phyloP scores from a whole-genome alignment of 2,113 vertebrate species.

The Etheostoma cragini region DNA sequence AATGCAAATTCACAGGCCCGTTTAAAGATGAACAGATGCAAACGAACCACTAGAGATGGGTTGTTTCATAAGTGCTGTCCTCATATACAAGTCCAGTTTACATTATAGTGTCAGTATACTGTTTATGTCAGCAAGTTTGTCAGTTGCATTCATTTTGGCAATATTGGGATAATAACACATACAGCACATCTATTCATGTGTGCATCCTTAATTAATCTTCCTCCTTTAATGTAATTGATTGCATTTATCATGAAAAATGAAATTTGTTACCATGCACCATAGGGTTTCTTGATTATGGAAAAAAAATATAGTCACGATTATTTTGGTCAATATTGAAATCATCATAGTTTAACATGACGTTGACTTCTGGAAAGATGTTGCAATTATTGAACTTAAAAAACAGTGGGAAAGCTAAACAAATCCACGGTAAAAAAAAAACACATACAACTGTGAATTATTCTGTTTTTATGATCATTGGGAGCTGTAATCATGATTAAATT shows the following conservation, averaged over 20 bases:
- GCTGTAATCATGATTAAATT: no score
- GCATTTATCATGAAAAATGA: not conserved
- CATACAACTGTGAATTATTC: no score
- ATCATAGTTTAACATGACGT: no score
- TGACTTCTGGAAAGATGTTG: no score
- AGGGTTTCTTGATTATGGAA: no score
- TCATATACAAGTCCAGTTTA: not conserved
- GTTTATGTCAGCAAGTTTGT: not conserved
- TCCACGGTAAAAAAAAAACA: no score
- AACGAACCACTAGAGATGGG: not conserved
- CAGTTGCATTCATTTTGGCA: not conserved
- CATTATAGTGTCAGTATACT: not conserved
- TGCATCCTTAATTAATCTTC: not conserved
- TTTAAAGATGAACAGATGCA: constrained; percentile 32
- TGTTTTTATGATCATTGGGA: no score
- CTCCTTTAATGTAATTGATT: not conserved
- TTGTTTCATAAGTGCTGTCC: constrained; percentile 10
- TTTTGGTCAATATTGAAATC: no score
- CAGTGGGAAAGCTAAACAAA: no score
- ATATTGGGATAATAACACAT: not conserved
- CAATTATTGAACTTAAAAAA: no score
- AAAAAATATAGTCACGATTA: no score
- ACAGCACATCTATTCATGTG: not conserved
- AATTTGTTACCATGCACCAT: not conserved
- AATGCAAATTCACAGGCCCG: constrained; percentile 25